These are phyloP conservation scores for Merluccius polli DNA, from an alignment of 2,797 vertebrate genomes.

Conservation along the genomic window DNA sequence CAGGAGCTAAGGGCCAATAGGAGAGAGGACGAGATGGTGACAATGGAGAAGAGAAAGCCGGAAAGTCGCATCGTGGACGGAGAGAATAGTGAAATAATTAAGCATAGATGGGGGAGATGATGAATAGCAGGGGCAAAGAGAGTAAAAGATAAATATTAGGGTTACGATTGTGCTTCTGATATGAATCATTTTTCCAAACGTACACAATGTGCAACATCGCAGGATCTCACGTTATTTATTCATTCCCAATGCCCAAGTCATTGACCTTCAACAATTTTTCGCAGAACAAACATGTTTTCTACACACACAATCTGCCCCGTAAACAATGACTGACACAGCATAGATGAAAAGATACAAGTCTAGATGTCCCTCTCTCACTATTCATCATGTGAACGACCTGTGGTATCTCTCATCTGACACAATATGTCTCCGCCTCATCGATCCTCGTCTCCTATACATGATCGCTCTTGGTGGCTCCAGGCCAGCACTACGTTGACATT, in stretches of 20 bases:
- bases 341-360: not conserved
- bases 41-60: not conserved
- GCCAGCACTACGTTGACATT: constrained; percentile 36
- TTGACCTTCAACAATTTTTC: not conserved
- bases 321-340: not conserved
- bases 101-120: not conserved
- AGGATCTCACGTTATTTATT: not conserved
- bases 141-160: not conserved
- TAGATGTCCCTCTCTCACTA: constrained; percentile 24
- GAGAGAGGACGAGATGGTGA: not conserved
- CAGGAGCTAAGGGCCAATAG: constrained; percentile 75
- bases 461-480: constrained; percentile 35
- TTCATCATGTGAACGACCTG: constrained; percentile 25
- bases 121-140: not conserved
- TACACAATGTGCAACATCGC: not conserved
- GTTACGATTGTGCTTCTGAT: too few relatives aligned
- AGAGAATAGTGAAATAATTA: not conserved
- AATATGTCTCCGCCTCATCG: constrained; percentile 36
- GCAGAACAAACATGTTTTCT: not conserved
- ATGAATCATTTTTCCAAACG: not conserved
- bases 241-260: not conserved
- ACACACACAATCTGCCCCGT: not conserved
- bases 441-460: constrained; percentile 40
- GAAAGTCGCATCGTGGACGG: not conserved
- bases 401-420: constrained; percentile 37